phyloP scores from a whole-genome alignment of 2,113 vertebrate species.

The Cyanoderma ruficeps region DNA sequence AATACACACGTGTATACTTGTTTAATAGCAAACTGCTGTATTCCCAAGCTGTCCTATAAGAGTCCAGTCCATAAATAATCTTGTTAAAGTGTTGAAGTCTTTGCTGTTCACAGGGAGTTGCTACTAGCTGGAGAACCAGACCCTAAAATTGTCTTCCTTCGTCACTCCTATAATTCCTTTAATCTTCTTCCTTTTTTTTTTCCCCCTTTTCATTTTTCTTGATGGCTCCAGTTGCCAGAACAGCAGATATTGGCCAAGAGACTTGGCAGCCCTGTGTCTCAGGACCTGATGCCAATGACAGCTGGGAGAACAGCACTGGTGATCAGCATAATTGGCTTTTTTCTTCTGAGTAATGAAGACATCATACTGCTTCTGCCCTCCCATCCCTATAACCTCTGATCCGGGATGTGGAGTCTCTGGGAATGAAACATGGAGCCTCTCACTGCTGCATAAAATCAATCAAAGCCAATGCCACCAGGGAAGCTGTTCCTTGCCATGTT shows the following conservation, averaged over 20 bases:
- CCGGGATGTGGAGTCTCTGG: neutral
- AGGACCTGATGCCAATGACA: conserved; percentile 44
- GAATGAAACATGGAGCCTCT: conserved; percentile 26
- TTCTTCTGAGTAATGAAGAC: conserved; percentile 61
- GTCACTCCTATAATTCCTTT: neutral
- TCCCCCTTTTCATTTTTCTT: neutral
- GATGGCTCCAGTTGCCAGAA: neutral
- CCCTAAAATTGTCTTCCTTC: neutral
- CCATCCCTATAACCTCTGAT: conserved; percentile 45
- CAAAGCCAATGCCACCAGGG: conserved; percentile 47
- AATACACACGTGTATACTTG: neutral
- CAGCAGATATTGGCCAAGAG: neutral
- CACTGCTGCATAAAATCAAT: conserved; percentile 40
- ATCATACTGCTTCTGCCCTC: conserved; percentile 33
- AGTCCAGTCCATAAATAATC: neutral
- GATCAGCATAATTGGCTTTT: conserved; percentile 37
- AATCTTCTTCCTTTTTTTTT: neutral
- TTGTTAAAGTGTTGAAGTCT: neutral
- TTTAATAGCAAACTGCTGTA: neutral
- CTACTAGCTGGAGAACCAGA: neutral
- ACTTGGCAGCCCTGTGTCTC: neutral
- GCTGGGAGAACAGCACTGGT: neutral
- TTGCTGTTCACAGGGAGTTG: neutral
- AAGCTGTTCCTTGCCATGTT: conserved; percentile 50
- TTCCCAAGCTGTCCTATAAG: neutral